Evolutionary conservation across 2,888 invertebrate species (phyloP), one percentile per base, ranked within the genome.

Genomic region (Tethea ocularis): DNA sequence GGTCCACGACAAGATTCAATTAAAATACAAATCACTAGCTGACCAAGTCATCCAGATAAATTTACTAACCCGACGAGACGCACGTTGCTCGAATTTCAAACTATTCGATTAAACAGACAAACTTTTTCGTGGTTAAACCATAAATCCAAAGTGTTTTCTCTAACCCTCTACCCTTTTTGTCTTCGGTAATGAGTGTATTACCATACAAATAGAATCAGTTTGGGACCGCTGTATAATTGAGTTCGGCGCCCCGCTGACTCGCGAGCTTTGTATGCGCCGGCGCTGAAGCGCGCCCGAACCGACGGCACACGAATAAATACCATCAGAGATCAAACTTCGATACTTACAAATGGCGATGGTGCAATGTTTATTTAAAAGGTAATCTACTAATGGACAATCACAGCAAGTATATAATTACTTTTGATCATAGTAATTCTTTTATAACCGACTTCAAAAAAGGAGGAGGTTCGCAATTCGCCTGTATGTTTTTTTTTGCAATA

Each of bases 201-300:
- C 82, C 92, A 93, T 93, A 91, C 91, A 91, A 89, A 93, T 92
- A 90, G 90, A 87, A 87, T 83, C 84, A 83, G 84, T 82, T 80
- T 79, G 79, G 82, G 73, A 68, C 74, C 75, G 69, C 74, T 80
- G 78, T 87, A 84, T 91, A 89, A 92, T 91, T 89, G 91, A 86
- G 83, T 80, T 69, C 66, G 85, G 87, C 88, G 78, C 87, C 92
- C 92, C 88, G 91, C 90, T 86, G 92, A 64, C 76, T 77, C 71
- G 58, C 57, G 33, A 59, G 66, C 91, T 92, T 91, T 91, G 90
- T 85, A 71, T 57, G 69, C 71, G 77, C 82, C 86, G 84, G 77
- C 76, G 54, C 54, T 13, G 36, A 36, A 36, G 36, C 13, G 54
- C 20, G 46, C 17, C 46, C 46, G 46, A 17, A 10, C 60, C 62